These are phyloP conservation scores for Corythornis madagascariensis DNA, from an alignment of 2,113 vertebrate genomes.

Conservation along the genomic window DNA sequence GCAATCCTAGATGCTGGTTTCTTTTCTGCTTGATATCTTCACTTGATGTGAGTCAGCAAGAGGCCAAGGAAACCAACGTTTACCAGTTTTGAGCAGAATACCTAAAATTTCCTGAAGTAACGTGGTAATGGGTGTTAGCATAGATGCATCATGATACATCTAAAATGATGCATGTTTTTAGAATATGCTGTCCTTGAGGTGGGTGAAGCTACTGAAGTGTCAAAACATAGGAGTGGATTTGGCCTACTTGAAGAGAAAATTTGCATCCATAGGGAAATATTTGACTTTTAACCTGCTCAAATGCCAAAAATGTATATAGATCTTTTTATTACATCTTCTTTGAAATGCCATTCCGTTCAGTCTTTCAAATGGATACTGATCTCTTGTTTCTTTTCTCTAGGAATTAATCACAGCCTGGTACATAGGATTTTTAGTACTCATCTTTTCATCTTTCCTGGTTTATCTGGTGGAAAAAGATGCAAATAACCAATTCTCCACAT, in stretches of 20 bases:
- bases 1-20: background rate
- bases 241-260: background rate
- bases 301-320: background rate
- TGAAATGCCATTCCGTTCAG: background rate
- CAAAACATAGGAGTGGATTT: background rate
- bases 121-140: background rate
- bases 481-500: slow-evolving; percentile 96
- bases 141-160: background rate
- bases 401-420: slow-evolving; percentile 99
- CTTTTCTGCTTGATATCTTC: background rate
- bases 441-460: slow-evolving; percentile 98
- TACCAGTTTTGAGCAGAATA: background rate
- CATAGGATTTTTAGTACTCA: slow-evolving; percentile 98
- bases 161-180: background rate
- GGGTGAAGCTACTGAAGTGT: background rate
- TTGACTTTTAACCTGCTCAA: background rate
- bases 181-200: background rate
- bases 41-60: background rate
- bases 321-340: background rate
- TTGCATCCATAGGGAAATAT: background rate
- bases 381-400: slow-evolving; percentile 74
- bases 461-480: slow-evolving; percentile 97
- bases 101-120: background rate
- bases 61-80: background rate
- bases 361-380: slow-evolving; percentile 18